These are phyloP conservation scores for Metaphire vulgaris DNA, from an alignment of 1,140 invertebrate species.

Conservation along the genomic window DNA sequence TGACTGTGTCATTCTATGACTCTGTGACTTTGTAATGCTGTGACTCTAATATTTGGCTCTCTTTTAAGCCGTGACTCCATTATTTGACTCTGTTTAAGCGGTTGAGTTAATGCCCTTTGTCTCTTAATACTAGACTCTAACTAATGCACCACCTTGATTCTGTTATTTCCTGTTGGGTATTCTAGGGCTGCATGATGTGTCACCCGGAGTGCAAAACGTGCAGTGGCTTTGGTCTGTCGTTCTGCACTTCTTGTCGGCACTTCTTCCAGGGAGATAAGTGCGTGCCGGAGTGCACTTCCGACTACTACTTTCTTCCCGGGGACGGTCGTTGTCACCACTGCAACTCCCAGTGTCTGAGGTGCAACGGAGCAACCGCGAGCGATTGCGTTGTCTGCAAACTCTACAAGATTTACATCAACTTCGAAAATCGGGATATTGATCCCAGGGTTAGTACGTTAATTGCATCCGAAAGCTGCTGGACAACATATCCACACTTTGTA, in stretches of 20 bases:
- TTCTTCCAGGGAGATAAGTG: conserved; percentile 30
- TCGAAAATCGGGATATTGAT: conserved; percentile 25
- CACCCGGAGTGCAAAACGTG: conserved; percentile 7
- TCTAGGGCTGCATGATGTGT: conserved; percentile 29
- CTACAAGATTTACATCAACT: conserved; percentile 65
- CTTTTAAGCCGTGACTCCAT: no score
- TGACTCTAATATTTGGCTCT: no score
- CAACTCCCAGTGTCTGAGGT: conserved; percentile 74
- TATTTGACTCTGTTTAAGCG: no score
- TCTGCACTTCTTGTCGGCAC: not conserved
- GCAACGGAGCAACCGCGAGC: conserved; percentile 66
- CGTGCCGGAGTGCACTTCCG: conserved; percentile 14
- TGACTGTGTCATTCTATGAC: no score
- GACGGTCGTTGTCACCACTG: conserved; percentile 70
- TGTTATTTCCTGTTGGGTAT: no score
- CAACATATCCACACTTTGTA: no score
- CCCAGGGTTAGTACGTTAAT: not conserved
- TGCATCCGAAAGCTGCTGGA: no score
- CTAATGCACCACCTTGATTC: no score
- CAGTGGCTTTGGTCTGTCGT: not conserved
- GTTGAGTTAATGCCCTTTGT: no score
- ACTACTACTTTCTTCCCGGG: conserved; percentile 28
- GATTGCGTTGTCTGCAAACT: conserved; percentile 79
- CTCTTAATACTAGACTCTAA: no score
- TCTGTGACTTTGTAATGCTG: no score